Conservation (phyloP, 1,140 invertebrate species). For the Bombus balteatus region DNA sequence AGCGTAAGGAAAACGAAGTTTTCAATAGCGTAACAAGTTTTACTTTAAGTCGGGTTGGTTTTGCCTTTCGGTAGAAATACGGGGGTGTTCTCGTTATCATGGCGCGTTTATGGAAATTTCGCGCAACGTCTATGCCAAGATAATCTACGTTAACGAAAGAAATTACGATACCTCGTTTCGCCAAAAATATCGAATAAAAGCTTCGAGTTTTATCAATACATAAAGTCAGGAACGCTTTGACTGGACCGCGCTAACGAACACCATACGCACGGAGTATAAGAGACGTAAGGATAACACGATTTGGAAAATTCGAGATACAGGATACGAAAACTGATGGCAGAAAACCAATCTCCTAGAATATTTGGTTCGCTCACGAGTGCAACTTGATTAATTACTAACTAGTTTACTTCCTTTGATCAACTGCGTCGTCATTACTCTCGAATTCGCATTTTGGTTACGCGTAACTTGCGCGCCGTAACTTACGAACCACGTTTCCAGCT, state of each 20-base stretch:
- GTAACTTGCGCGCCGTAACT: constrained; percentile 10
- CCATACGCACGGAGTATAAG: neutral
- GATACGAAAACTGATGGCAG: neutral
- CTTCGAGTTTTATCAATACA: neutral
- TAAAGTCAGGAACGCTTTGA: neutral
- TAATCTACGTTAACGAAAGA: constrained; percentile 5
- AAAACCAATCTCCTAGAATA: neutral
- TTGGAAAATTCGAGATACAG: constrained; percentile 15
- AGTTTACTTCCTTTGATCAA: constrained; percentile 46
- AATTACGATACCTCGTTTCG: neutral
- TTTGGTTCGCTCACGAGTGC: neutral
- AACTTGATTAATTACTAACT: constrained; percentile 38
- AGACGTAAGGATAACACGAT: constrained; percentile 11
- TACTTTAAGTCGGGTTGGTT: neutral
- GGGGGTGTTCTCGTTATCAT: neutral
- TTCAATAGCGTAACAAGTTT: constrained; percentile 1
- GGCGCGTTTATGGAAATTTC: neutral
- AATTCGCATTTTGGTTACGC: neutral
- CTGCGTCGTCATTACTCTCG: neutral
- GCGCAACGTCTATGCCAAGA: neutral
- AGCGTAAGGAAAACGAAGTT: constrained; percentile 6
- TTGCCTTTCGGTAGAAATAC: neutral
- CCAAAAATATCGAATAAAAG: neutral
- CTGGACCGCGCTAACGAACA: neutral
- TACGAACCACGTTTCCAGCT: neutral